Evolutionary conservation across 2,888 invertebrate genomes (phyloP).

Genomic region (Cistogaster globosa): DNA sequence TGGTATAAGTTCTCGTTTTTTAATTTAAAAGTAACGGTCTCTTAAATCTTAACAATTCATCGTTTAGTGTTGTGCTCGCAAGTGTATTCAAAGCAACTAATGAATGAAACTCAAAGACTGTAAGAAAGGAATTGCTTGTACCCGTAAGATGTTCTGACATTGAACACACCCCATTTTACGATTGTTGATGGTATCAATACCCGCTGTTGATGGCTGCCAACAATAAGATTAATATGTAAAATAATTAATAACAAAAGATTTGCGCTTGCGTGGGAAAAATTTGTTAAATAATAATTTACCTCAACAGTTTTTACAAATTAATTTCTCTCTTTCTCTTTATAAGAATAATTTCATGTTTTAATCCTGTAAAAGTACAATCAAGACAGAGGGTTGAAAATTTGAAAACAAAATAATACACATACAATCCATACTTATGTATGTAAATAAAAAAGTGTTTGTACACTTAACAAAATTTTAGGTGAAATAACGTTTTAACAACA

Average conservation of each 20-base stretch:
- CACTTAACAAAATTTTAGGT: too few relatives aligned
- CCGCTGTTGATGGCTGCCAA: constrained; percentile 3
- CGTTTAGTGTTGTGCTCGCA: background rate
- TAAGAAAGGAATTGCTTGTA: constrained; percentile 1
- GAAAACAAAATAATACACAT: background rate
- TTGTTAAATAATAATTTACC: constrained; percentile 42
- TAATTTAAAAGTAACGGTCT: constrained; percentile 46
- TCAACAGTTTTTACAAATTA: constrained; percentile 18
- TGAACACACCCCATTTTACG: constrained; percentile 67
- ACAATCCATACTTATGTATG: too few relatives aligned
- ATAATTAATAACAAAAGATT: constrained; percentile 70
- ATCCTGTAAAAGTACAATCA: constrained; percentile 57
- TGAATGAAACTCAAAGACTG: constrained; percentile 13
- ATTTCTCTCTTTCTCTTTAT: constrained; percentile 6
- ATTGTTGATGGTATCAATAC: constrained; percentile 55
- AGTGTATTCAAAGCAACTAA: constrained; percentile 10
- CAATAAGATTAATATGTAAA: constrained; percentile 36
- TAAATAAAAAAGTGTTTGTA: too few relatives aligned
- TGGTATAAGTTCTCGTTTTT: background rate
- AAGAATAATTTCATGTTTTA: constrained; percentile 10
- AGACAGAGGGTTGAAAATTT: constrained; percentile 66
- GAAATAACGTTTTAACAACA: too few relatives aligned
- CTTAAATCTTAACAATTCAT: constrained; percentile 34
- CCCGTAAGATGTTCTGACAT: constrained; percentile 37
- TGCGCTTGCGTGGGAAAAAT: constrained; percentile 76